A percentile compares a stretch with the other conserved stretches of the same genome.
Conservation (phyloP, 2,888 invertebrate genomes). For the Eudasyphora cyanicolor region DNA sequence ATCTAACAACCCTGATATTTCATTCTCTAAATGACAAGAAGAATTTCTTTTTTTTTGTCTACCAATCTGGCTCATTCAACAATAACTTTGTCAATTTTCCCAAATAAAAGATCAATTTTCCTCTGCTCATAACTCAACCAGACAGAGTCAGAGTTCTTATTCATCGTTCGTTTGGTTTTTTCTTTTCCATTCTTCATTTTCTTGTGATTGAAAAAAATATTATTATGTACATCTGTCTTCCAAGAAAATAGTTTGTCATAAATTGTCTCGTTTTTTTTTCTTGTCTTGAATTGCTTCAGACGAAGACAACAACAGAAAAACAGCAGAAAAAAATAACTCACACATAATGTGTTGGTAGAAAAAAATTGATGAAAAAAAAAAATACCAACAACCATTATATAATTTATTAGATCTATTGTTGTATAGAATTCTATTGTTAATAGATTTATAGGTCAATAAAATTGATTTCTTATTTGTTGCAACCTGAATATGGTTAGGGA, state of each 20-base stretch:
- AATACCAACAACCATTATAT: conserved; percentile 26
- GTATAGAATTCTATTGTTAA: conserved; percentile 42
- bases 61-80: neutral
- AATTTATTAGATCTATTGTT: conserved; percentile 59
- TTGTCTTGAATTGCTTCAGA: neutral
- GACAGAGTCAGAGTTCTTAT: neutral
- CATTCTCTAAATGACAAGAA: neutral
- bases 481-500: neutral
- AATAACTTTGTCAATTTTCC: conserved; percentile 4
- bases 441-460: conserved; percentile 66
- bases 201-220: neutral
- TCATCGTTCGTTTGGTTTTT: neutral
- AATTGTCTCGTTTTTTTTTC: conserved; percentile 25
- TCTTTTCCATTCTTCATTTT: neutral
- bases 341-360: neutral
- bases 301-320: neutral
- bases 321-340: too few relatives aligned
- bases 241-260: conserved; percentile 18
- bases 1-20: neutral
- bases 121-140: neutral
- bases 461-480: conserved; percentile 62
- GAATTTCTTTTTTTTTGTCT: neutral
- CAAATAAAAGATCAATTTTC: conserved; percentile 18
- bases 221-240: conserved; percentile 21
- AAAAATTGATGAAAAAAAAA: neutral